These are phyloP conservation scores for Drosophila eohydei DNA, from an alignment of 2,888 invertebrate genomes.

Conservation along the genomic window DNA sequence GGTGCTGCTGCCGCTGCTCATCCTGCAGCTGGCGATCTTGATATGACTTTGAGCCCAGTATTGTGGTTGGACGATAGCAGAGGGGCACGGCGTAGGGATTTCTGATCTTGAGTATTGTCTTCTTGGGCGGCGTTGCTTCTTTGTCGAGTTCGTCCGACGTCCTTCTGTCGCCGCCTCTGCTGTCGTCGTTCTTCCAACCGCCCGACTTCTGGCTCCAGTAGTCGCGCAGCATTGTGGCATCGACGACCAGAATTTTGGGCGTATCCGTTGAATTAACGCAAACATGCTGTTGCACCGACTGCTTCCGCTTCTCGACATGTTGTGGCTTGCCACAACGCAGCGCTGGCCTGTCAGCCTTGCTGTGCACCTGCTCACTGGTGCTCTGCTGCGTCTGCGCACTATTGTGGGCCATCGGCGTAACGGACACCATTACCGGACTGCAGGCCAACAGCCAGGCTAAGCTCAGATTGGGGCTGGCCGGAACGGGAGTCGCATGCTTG, in stretches of 20 bases:
- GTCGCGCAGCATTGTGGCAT: not conserved
- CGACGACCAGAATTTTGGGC: constrained; percentile 27
- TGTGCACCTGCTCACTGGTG: not conserved
- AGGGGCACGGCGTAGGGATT: constrained; percentile 36
- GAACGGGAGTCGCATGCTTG: not conserved
- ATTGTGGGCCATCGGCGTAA: not conserved
- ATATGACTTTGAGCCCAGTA: constrained; percentile 27
- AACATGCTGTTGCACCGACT: not conserved
- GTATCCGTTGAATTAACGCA: not conserved
- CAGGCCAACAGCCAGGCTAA: constrained; percentile 43
- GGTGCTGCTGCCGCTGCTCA: constrained; percentile 12
- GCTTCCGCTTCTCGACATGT: not conserved
- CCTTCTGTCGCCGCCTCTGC: not conserved
- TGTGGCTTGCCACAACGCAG: not conserved
- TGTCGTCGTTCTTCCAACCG: not conserved
- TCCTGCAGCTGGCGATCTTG: constrained; percentile 23
- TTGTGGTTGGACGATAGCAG: constrained; percentile 47
- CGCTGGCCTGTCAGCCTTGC: not conserved
- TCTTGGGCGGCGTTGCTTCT: not conserved
- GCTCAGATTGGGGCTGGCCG: constrained; percentile 8
- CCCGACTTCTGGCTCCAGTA: constrained; percentile 7
- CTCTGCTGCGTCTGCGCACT: not conserved
- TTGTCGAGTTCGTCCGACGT: not conserved
- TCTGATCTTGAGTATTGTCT: not conserved
- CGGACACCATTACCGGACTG: not conserved